Evolutionary conservation across 2,797 vertebrate genomes (phyloP), one percentile per base, ranked within the genome.

Genomic region (Crax fasciolata): DNA sequence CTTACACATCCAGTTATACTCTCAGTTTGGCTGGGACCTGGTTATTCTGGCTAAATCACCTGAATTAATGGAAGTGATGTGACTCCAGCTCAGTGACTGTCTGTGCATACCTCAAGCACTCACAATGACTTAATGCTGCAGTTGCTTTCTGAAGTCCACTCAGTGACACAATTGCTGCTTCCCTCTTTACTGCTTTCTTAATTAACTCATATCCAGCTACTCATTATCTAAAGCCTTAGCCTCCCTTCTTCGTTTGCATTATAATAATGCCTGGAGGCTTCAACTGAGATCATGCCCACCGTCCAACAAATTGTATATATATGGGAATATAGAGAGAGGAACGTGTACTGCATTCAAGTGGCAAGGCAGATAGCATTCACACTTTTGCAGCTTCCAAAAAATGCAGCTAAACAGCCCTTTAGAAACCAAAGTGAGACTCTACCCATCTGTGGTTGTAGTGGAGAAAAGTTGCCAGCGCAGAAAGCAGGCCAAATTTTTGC

Each of bases 391-490:
- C 10, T 55, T 17, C 55, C 75, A 49, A 58, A 83, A 74, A 86
- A 83, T 35, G 66, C 38, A 20, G 5, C 38, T 61, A 51, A 83
- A 68, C 21, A 15, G 11, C 32, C 43, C 28, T 52, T 73, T 30
- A 41, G n/a, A 68, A 86, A 75, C 41, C 32, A 32, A 85, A 94
- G 28, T 15, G n/a, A 65, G 38, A 58, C 43, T 76, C 48, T 61
- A 41, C 28, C n/a, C 65, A 72, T 65, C 70, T 57, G 46, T 48
- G 62, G n/a, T 23, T 20, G 1, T 24, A 81, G 80, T 12, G 54
- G 46, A 48, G 59, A 55, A 82, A 87, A 85, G 51, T 0, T 35
- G 19, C 48, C 52, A 76, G 46, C 52, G 15, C 28, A 58, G 63
- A 90, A 82, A n/a, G 14, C 81, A 54, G 58, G 28, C 21, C 62